Evolutionary conservation across 1,140 invertebrate genomes (phyloP).

Genomic region (Nebria ingens): DNA sequence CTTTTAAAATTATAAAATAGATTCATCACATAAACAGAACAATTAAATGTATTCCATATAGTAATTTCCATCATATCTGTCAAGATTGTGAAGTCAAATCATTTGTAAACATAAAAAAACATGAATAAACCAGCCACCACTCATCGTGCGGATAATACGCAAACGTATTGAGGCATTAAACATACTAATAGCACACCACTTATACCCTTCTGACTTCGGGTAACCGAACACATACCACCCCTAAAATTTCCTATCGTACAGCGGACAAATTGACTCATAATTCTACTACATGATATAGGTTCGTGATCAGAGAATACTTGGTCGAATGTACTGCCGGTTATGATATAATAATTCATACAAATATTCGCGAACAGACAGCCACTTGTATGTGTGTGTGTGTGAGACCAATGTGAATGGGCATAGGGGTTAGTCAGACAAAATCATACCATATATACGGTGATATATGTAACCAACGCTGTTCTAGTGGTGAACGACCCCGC

Average conservation of each 20-base stretch:
- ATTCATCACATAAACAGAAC: no score
- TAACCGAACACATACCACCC: conserved; percentile 20
- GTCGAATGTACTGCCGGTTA: conserved; percentile 27
- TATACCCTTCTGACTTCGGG: conserved; percentile 32
- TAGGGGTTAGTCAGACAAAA: background rate
- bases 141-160: background rate
- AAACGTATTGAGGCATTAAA: conserved; percentile 24
- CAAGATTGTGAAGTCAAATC: no score
- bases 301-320: no score
- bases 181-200: conserved; percentile 32
- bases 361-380: conserved; percentile 12
- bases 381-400: conserved; percentile 23
- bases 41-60: no score
- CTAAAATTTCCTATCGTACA: background rate
- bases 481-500: background rate
- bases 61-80: no score
- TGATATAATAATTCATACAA: conserved; percentile 36
- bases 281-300: background rate
- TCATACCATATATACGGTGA: no score
- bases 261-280: background rate
- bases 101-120: no score
- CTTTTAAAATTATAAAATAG: no score
- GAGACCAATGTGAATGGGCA: conserved; percentile 21
- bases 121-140: no score
- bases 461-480: background rate